Conservation (phyloP, 2,113 vertebrate genomes). For the Clupea harengus region DNA sequence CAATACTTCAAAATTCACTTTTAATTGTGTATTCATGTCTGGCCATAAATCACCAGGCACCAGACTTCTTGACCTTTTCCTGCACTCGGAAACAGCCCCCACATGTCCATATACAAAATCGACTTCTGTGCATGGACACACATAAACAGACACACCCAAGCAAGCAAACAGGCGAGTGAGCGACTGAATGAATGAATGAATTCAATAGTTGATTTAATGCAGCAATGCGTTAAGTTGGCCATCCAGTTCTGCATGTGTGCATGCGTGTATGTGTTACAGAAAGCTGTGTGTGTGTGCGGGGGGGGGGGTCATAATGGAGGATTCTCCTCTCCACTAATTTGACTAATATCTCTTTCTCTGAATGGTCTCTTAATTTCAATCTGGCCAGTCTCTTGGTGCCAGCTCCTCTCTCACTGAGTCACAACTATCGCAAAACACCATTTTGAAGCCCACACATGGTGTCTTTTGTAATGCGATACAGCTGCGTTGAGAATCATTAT, state of each 20-base stretch:
- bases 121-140: not conserved
- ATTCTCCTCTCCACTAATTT: not conserved
- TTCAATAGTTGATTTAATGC: not conserved
- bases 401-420: too few relatives aligned
- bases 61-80: not conserved
- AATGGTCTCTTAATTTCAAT: not conserved
- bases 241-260: not conserved
- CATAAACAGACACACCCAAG: not conserved
- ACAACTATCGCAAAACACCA: too few relatives aligned
- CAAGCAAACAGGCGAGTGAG: too few relatives aligned
- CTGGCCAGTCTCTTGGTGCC: not conserved
- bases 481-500: too few relatives aligned
- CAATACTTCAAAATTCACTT: not conserved
- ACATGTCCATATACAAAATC: not conserved
- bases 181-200: not conserved
- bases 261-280: not conserved
- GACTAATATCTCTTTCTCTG: not conserved
- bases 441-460: not conserved
- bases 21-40: constrained; percentile 9
- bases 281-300: not conserved
- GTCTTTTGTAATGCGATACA: too few relatives aligned
- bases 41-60: not conserved
- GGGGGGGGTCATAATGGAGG: not conserved
- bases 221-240: not conserved
- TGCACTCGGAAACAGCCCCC: not conserved